phyloP scores from a whole-genome alignment of 2,113 vertebrate genomes.

The Xiphophorus maculatus region DNA sequence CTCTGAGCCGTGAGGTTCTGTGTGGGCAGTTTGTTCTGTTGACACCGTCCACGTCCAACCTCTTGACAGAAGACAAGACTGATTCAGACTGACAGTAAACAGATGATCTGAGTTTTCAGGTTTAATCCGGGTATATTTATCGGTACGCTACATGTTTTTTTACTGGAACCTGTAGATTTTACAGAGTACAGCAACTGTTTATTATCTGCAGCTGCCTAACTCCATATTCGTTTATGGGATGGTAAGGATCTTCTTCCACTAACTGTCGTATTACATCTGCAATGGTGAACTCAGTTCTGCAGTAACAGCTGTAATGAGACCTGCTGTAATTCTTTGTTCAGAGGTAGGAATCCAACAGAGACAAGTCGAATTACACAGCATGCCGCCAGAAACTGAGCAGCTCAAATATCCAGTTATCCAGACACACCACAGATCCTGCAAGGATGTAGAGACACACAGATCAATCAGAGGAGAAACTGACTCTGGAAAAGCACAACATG shows the following conservation, averaged over 20 bases:
- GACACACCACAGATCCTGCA: not conserved
- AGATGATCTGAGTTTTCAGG: slow-evolving; percentile 64
- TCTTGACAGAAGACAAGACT: slow-evolving; percentile 50
- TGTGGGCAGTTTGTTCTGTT: slow-evolving; percentile 19
- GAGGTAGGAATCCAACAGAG: not conserved
- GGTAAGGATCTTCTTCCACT: slow-evolving; percentile 67
- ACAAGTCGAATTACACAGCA: not conserved
- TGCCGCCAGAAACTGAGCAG: not conserved
- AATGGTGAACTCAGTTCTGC: slow-evolving; percentile 22
- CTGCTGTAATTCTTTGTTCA: not conserved
- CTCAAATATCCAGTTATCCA: slow-evolving; percentile 13
- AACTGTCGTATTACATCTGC: slow-evolving; percentile 18
- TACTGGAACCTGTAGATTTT: slow-evolving; percentile 69
- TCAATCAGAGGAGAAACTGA: not conserved
- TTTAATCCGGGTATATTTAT: slow-evolving; percentile 68
- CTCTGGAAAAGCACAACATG: not conserved
- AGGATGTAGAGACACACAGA: not conserved
- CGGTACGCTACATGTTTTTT: slow-evolving; percentile 44
- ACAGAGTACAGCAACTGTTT: slow-evolving; percentile 74
- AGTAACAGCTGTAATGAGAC: slow-evolving; percentile 14
- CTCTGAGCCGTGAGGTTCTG: slow-evolving; percentile 21
- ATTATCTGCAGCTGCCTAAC: slow-evolving; percentile 74
- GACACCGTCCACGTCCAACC: slow-evolving; percentile 28
- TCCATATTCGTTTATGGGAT: slow-evolving; percentile 67
- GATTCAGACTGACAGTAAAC: slow-evolving; percentile 63